These are phyloP conservation scores for Arnoldichthys spilopterus DNA, from an alignment of 2,797 vertebrate genomes.

Conservation along the genomic window DNA sequence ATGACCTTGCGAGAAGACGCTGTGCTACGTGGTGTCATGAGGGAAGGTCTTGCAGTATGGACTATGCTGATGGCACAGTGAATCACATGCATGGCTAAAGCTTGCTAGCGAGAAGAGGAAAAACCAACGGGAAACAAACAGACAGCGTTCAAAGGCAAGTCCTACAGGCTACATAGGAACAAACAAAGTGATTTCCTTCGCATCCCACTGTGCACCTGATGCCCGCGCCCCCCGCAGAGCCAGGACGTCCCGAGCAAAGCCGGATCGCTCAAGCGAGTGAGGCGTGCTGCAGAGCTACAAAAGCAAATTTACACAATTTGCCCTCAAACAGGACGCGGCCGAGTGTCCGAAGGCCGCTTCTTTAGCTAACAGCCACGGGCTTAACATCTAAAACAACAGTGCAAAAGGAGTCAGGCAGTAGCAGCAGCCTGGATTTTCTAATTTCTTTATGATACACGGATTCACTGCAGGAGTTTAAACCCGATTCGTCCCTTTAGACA, in stretches of 20 bases:
- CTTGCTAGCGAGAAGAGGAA: conserved; percentile 35
- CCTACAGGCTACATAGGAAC: conserved; percentile 44
- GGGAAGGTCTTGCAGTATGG: conserved; percentile 44
- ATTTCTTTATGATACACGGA: too few species aligned
- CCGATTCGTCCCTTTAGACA: too few species aligned
- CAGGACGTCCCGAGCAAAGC: not conserved
- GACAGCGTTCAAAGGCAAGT: conserved; percentile 48
- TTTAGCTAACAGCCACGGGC: too few species aligned
- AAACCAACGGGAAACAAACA: conserved; percentile 63
- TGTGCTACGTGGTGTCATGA: not conserved
- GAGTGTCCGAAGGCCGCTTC: too few species aligned
- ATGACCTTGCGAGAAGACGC: not conserved
- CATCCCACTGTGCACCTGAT: conserved; percentile 47
- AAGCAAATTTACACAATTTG: not conserved
- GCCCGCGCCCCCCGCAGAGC: not conserved
- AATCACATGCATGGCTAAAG: conserved; percentile 65
- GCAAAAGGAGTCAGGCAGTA: too few species aligned
- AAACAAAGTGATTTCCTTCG: conserved; percentile 42
- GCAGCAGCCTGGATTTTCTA: too few species aligned
- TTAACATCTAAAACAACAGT: too few species aligned
- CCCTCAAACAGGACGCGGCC: too few species aligned
- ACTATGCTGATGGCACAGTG: conserved; percentile 56
- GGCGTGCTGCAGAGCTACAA: not conserved
- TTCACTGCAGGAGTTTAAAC: too few species aligned
- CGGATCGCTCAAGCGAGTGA: conserved; percentile 12